Base-by-base conservation (phyloP, 2,888 invertebrate species). In the Schizaphis graminum region DNA sequence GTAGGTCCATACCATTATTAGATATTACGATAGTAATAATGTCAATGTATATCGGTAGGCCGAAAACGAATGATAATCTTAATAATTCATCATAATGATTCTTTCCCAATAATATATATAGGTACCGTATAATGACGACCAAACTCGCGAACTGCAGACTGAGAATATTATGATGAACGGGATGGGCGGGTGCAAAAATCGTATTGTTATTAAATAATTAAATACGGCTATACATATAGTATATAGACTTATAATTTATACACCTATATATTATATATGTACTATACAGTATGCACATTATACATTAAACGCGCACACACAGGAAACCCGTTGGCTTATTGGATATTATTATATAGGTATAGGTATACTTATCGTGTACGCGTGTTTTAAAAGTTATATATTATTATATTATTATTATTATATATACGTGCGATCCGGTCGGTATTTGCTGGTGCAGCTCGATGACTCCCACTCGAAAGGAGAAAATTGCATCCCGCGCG, bases 401-500 rank as follows among this genome's bases (percentile, higher is more conserved):
- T 57, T 57, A 56, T 57, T 26, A 57, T 57, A 57, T 24, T 44
- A 5, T 44, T 41, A 41, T 44, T 44, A 44, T 44, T 44, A 44
- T 16, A 44, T 16, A 16, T 67, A 67, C n/a, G 44, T 7, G 21
- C 35, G 35, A 21, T 35, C 77, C 7, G 35, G 77, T 35, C 77
- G 35, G 77, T 35, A 77, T 77, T 57, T n/a, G n/a, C 21, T 5
- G 67, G 67, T 67, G 67, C 77, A 21, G 35, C 35, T 5, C 77
- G 77, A 35, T 8, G 47, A 90, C 90, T 90, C 90, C 90, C 90
- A 90, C 67, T 90, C 67, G 67, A 44, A 67, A 21, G 49, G 26
- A 49, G 49, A 90, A 90, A 90, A 90, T 67, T 11, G 47, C 47
- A 47, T 90, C 57, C 89, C 21, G 89, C 16, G 41, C 35, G 47